phyloP scores from a whole-genome alignment of 2,888 invertebrate species.

The Opisthograptis luteolata region DNA sequence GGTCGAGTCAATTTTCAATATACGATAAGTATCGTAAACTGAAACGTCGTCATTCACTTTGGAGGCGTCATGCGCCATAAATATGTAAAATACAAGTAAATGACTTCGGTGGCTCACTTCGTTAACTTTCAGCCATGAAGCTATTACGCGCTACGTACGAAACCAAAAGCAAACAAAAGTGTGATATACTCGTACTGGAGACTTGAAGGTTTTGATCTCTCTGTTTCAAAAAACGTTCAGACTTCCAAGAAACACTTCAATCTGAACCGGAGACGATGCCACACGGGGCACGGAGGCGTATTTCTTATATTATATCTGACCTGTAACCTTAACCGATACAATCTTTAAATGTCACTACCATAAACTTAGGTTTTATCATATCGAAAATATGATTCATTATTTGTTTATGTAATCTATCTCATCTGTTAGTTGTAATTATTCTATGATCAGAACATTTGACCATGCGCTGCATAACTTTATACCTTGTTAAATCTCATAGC shows the following conservation, averaged over 20 bases:
- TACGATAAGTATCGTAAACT: slow-evolving; percentile 35
- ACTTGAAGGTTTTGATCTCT: slow-evolving; percentile 31
- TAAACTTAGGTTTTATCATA: too few relatives aligned
- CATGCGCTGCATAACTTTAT: not conserved
- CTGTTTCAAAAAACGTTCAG: slow-evolving; percentile 21
- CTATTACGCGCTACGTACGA: slow-evolving; percentile 32
- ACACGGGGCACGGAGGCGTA: too few relatives aligned
- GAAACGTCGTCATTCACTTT: slow-evolving; percentile 35
- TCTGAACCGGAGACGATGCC: too few relatives aligned
- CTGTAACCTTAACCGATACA: too few relatives aligned
- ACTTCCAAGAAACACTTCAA: slow-evolving; percentile 15
- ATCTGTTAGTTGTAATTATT: too few relatives aligned
- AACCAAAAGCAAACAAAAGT: slow-evolving; percentile 38
- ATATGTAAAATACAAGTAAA: slow-evolving; percentile 37
- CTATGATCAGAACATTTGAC: not conserved
- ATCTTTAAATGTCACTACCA: too few relatives aligned
- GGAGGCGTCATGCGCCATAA: slow-evolving; percentile 31
- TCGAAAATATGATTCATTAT: too few relatives aligned
- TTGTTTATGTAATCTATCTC: too few relatives aligned
- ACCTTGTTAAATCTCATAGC: too few relatives aligned
- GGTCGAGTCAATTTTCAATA: slow-evolving; percentile 31
- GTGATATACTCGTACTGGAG: slow-evolving; percentile 34
- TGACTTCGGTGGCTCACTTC: slow-evolving; percentile 36
- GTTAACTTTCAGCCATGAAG: slow-evolving; percentile 39
- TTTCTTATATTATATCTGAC: too few relatives aligned